A percentile compares a stretch with the other conserved stretches of the same genome.
Evolutionary conservation across 2,888 invertebrate genomes (phyloP).

Genomic region (Oxytorus armatus): DNA sequence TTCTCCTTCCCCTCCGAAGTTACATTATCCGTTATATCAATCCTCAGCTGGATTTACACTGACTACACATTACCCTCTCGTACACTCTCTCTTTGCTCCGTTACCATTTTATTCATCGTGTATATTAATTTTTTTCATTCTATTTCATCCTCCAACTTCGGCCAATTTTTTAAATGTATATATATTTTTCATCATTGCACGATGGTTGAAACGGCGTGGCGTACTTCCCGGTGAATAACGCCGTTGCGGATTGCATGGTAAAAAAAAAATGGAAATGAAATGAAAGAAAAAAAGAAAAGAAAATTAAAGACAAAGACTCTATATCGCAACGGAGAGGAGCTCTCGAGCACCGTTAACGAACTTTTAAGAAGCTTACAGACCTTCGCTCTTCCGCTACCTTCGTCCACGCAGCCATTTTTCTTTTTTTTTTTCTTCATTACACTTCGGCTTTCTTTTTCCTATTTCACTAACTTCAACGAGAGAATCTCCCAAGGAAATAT

Average conservation of each 20-base stretch:
- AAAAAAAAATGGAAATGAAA: background rate
- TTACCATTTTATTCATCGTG: no score
- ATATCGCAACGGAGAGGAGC: background rate
- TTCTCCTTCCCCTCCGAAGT: background rate
- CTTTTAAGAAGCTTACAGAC: conserved; percentile 57
- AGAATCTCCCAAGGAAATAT: conserved; percentile 14
- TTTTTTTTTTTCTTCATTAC: background rate
- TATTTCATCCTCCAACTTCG: background rate
- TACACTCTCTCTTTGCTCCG: conserved; percentile 1
- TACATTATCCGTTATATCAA: conserved; percentile 18
- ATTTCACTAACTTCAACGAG: background rate
- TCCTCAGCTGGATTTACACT: conserved; percentile 31
- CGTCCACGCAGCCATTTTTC: background rate
- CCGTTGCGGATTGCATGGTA: no score
- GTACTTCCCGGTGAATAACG: background rate
- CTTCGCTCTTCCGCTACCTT: background rate
- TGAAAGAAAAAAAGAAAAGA: background rate
- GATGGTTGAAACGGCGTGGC: background rate
- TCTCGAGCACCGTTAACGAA: conserved; percentile 50
- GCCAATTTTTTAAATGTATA: background rate
- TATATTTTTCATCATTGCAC: conserved; percentile 5
- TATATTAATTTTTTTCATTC: background rate
- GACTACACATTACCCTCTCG: background rate
- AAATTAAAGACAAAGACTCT: conserved; percentile 28
- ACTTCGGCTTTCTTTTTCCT: conserved; percentile 3